Conservation (phyloP, 2,888 invertebrate species). For the Cremastobaeus sp. region DNA sequence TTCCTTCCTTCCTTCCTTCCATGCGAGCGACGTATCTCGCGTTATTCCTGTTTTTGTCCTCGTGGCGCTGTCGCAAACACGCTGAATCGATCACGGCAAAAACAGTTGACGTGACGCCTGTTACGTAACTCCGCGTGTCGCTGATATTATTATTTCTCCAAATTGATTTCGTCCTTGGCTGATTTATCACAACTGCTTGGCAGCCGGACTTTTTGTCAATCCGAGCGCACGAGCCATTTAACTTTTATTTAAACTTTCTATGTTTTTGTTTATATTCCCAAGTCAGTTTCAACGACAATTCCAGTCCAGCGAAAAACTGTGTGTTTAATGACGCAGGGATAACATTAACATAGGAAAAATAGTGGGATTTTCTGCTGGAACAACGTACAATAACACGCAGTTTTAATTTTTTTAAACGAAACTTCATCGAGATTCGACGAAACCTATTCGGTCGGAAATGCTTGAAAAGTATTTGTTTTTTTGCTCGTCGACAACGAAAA, state of each 20-base stretch:
- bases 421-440: too few relatives aligned
- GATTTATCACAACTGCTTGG: background rate
- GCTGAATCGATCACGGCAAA: conserved; percentile 17
- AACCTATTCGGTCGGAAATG: too few relatives aligned
- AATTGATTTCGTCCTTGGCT: conserved; percentile 10
- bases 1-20: background rate
- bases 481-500: too few relatives aligned
- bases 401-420: too few relatives aligned
- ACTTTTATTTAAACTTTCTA: background rate
- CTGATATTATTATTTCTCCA: conserved; percentile 8
- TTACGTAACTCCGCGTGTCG: conserved; percentile 12
- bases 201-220: background rate
- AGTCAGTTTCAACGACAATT: too few relatives aligned
- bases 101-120: conserved; percentile 10
- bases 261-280: too few relatives aligned
- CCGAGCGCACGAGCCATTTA: background rate
- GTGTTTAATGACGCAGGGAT: too few relatives aligned
- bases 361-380: too few relatives aligned
- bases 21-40: background rate
- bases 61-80: conserved; percentile 11
- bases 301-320: too few relatives aligned
- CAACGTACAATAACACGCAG: too few relatives aligned
- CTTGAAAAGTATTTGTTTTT: too few relatives aligned
- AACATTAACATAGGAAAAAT: too few relatives aligned
- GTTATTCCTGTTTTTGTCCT: conserved; percentile 10